Evolutionary conservation across 2,888 invertebrate species (phyloP).

Genomic region (Nymphalis polychloros): DNA sequence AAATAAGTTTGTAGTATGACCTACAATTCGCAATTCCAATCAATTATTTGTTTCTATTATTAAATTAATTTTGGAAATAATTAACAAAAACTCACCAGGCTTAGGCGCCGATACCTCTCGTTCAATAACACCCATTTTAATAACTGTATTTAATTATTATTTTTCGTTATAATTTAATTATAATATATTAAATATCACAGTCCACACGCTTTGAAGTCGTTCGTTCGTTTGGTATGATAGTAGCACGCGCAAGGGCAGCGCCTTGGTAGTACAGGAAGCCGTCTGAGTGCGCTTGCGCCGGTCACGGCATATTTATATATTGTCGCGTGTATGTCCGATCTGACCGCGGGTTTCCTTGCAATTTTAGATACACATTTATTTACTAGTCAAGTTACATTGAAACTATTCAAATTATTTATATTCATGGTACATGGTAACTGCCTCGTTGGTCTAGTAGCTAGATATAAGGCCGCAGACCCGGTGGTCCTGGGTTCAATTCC

Average conservation of each 20-base stretch:
- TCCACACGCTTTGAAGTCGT: slow-evolving; percentile 18
- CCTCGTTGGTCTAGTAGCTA: too few relatives aligned
- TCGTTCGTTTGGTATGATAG: slow-evolving; percentile 9
- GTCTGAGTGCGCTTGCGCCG: slow-evolving; percentile 36
- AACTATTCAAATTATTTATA: background rate
- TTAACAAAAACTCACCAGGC: slow-evolving; percentile 17
- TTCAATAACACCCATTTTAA: slow-evolving; percentile 17
- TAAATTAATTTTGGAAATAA: background rate
- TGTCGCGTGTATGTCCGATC: slow-evolving; percentile 17
- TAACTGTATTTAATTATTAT: too few relatives aligned
- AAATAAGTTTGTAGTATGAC: too few relatives aligned
- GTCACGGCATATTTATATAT: slow-evolving; percentile 40
- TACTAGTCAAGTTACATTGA: background rate
- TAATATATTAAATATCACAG: slow-evolving; percentile 12
- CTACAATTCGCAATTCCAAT: too few relatives aligned
- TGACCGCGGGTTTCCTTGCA: slow-evolving; percentile 27
- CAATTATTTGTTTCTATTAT: too few relatives aligned
- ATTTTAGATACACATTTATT: slow-evolving; percentile 2
- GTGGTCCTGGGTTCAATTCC: too few relatives aligned
- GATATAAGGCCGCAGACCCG: too few relatives aligned
- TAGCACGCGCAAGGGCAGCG: slow-evolving; percentile 39
- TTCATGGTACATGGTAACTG: too few relatives aligned
- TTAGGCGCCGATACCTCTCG: slow-evolving; percentile 11
- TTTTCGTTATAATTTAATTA: background rate
- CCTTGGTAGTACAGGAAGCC: slow-evolving; percentile 42